Base-by-base conservation (phyloP, 1,140 invertebrate genomes). In the Carcinoscorpius rotundicauda region DNA sequence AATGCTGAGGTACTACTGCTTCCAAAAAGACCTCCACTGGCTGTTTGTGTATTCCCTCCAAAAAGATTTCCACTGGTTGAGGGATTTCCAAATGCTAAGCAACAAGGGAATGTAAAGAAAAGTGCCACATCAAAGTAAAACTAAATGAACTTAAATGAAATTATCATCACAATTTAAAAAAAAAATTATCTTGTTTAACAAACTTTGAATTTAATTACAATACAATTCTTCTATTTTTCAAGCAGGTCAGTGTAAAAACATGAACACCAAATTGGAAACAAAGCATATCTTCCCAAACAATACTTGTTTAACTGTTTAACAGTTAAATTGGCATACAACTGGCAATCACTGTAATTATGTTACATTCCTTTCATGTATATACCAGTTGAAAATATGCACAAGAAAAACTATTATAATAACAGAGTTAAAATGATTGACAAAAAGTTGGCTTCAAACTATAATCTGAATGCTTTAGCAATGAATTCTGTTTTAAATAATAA, bases 41-140 rank as follows among this genome's bases (percentile, higher is more conserved):
- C 66, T 52, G 67, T 65, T 52, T 65, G 67, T 51, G 70, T 55
- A 29, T 61, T 61, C 29, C 58, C 57, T 4, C 73, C 73, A 71
- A 74, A 74, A 53, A 74, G 63, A 6, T 72, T 66, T 52, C 71
- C 69, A 60, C 67, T 64, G 4, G 65, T 66, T 50, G 69, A 62
- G 51, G 64, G 64, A 4, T 60, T 53, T 6, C 67, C 67, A 68
- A 68, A 68, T 55, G 48, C 66, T 68, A 64, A 52, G 53, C 55
- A 56, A 59, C 48, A n/a, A n/a, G 8, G 3, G 48, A 29, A 11
- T 11, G 10, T 59, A 59, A 48, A 59, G 8, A 59, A 59, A 49
- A 59, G 48, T 3, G 3, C 48, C 10, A 49, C 10, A 59, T 49
- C 8, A n/a, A 49, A n/a, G 48, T n/a, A 4, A 10, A 59, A 59